Base-by-base conservation (phyloP, 1,140 invertebrate genomes). In the Branchinecta lindahli region DNA sequence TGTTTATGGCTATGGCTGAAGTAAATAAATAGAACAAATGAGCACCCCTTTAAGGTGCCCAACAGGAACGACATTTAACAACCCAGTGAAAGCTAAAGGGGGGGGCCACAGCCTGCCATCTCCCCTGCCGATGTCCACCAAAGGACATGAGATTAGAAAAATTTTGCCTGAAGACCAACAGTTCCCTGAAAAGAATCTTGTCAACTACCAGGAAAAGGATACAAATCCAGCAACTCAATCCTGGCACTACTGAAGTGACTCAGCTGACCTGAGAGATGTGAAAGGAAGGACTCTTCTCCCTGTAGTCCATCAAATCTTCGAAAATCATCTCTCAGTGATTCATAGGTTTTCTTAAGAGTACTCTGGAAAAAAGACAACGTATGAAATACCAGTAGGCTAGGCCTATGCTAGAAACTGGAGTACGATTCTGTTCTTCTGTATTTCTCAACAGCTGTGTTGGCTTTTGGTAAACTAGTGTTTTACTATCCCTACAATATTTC, bases 301-400 rank as follows among this genome's bases (percentile, higher is more conserved):
- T 61, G 52, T 61, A 61, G 18, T 12, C 52, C 52, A 61, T 61
- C 52, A 61, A 61, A 15, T 61, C 52, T 61, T 61, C 52, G 12
- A 61, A 61, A 61, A 61, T 61, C 52, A 61, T 61, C 52, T 15
- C 52, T 12, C 52, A 61, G 18, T 20, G 52, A 15, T 61, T 61
- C 52, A 61, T 61, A 61, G 52, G 52, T 61, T 4, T 12, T 61
- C 52, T 61, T 61, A 6, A 61, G 52, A 15, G 52, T 61, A 20
- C 52, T 61, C 52, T 61, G 52, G 52, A 61, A 61, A 61, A 61
- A 61, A 61, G 6, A 15, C 12, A 61, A 15, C 12, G 6, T 15
- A 61, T 20, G 12, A 61, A 9, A 61, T 12, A 61, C 18, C 12
- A 15, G 52, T 12, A 61, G 12, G 6, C 18, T 20, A 15, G 12